Evolutionary conservation across 2,113 vertebrate species (phyloP), one percentile per base, ranked within the genome.

Genomic region (Solenodon paradoxus): DNA sequence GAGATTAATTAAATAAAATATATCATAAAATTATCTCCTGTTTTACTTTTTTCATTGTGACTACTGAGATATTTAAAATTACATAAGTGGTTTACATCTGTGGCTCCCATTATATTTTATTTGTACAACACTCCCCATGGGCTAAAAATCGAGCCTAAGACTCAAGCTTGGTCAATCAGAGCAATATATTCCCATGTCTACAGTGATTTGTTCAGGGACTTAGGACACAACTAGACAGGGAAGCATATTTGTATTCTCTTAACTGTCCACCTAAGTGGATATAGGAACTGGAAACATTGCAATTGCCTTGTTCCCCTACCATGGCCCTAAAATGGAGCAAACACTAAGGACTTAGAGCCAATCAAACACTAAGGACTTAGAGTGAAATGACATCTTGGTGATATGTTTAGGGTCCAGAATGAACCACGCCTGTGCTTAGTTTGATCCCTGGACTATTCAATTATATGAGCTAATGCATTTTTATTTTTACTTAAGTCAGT

Each of bases 1-100:
- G 90, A 88, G 35, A 71, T 2, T 79, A 32, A 26, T 71, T 85
- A 90, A 83, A 51, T 55, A 69, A 81, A 89, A 81, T 78, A 13
- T 30, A 51, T 64, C 24, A 35, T 82, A 47, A 74, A 17, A n/a
- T 19, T 90, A 68, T 72, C 53, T 72, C 30, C 12, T 51, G 20
- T 51, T 81, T 71, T 42, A 66, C 28, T 47, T 86, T 81, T 91
- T 45, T 8, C 72, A 90, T 40, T 35, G 35, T 66, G 20, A 38
- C 59, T 85, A 66, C 40, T 63, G 57, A n/a, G 95, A 74, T n/a
- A 74, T 49, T 78, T 74, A 47, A 93, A 77, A 59, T 91, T 69
- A 53, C 19, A 42, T 53, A 45, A 35, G 47, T 72, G 55, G 49
- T 55, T 92, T 61, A 64, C 13, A 92, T 45, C 53, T 87, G 24